These are phyloP conservation scores for Cardiocondyla obscurior DNA, from an alignment of 1,140 invertebrate species.

Conservation along the genomic window DNA sequence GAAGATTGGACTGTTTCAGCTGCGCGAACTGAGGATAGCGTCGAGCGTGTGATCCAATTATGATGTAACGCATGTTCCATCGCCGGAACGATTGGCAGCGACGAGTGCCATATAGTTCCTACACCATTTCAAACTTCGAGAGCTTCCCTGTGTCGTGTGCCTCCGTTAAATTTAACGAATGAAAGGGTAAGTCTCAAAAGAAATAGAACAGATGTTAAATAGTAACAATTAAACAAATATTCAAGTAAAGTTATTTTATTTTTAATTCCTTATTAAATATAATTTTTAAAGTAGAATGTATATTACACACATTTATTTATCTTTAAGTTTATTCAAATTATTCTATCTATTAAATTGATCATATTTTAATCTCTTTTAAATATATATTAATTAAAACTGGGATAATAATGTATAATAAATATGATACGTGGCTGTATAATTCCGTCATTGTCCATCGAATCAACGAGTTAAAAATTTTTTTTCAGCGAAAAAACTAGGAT, in stretches of 20 bases:
- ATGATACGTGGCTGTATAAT: neutral
- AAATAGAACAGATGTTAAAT: slow-evolving; percentile 3
- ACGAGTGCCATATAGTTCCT: slow-evolving; percentile 32
- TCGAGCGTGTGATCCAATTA: slow-evolving; percentile 77
- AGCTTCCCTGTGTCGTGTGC: neutral
- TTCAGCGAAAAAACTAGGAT: no score
- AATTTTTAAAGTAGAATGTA: neutral
- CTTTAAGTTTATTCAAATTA: neutral
- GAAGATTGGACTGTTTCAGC: slow-evolving; percentile 76
- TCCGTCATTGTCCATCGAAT: no score
- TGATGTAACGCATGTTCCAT: slow-evolving; percentile 71
- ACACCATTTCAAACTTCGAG: neutral
- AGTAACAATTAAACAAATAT: neutral
- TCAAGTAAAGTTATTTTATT: no score
- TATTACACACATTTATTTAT: neutral
- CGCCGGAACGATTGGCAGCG: slow-evolving; percentile 51
- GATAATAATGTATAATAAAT: neutral
- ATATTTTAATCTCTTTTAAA: neutral
- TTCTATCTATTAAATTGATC: neutral
- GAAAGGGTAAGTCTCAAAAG: neutral
- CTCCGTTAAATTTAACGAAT: neutral
- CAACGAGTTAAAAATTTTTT: no score
- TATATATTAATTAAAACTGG: neutral
- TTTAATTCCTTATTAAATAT: neutral
- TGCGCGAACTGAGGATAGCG: slow-evolving; percentile 65